phyloP scores from a whole-genome alignment of 1,140 invertebrate species.

The Drosophila gunungcola region DNA sequence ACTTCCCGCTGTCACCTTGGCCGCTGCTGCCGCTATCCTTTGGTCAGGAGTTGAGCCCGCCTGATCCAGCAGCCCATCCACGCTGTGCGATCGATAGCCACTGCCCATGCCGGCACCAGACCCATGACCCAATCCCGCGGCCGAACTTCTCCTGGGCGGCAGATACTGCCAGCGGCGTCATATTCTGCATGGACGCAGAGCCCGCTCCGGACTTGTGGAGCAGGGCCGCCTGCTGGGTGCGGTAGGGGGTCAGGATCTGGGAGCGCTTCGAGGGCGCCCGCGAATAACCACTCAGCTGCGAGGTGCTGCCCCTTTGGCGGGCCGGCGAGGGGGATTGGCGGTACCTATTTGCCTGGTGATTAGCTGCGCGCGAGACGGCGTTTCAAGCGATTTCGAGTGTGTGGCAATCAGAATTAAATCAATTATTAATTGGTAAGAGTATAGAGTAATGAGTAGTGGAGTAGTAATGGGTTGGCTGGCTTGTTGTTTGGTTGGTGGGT shows the following conservation, averaged over 20 bases:
- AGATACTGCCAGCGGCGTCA: constrained; percentile 63
- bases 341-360: constrained; percentile 85
- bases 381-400: constrained; percentile 78
- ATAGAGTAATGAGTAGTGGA: constrained; percentile 41
- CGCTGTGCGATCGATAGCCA: constrained; percentile 80
- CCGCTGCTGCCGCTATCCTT: constrained; percentile 75
- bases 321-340: constrained; percentile 88
- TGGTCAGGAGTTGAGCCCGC: constrained; percentile 68
- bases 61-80: constrained; percentile 79
- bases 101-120: constrained; percentile 54
- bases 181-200: constrained; percentile 78
- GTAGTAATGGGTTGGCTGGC: constrained; percentile 12
- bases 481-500: too few species aligned
- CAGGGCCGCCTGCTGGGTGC: constrained; percentile 71
- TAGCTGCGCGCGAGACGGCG: constrained; percentile 82
- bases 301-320: constrained; percentile 85
- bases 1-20: constrained; percentile 72
- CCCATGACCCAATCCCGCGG: constrained; percentile 63
- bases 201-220: constrained; percentile 61
- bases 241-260: constrained; percentile 72
- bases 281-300: constrained; percentile 84
- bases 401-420: constrained; percentile 79
- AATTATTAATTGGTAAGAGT: constrained; percentile 61
- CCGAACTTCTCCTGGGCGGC: constrained; percentile 67
- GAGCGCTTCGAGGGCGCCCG: constrained; percentile 59